A percentile compares a stretch with the other conserved stretches of the same genome.
Evolutionary conservation across 2,113 vertebrate genomes (phyloP).

Genomic region (Colistium nudipinnis): DNA sequence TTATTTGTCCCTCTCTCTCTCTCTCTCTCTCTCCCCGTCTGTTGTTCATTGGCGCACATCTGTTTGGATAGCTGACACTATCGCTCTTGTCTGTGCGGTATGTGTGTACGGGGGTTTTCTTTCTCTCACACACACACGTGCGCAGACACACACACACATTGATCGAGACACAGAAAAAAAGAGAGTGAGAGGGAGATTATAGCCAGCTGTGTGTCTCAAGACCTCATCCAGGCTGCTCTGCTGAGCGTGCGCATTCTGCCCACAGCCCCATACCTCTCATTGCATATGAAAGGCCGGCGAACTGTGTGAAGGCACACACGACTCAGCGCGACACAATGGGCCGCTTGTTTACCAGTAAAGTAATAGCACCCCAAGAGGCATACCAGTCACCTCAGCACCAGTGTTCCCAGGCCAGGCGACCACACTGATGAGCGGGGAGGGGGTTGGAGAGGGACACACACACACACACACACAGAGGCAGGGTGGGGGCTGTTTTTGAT

Average conservation of each 20-base stretch:
- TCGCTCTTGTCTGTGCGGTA: constrained; percentile 52
- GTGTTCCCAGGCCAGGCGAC: constrained; percentile 77
- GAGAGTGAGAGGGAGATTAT: constrained; percentile 45
- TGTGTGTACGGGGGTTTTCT: constrained; percentile 63
- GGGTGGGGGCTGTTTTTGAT: constrained; percentile 36
- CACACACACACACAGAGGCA: too few relatives aligned
- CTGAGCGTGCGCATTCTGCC: constrained; percentile 87
- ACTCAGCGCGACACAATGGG: constrained; percentile 78
- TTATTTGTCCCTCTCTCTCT: background rate
- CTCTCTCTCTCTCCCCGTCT: constrained; percentile 20
- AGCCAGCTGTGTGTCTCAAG: constrained; percentile 74
- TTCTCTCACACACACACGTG: constrained; percentile 45
- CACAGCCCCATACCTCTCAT: constrained; percentile 74
- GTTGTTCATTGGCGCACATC: constrained; percentile 46
- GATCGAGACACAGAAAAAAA: background rate
- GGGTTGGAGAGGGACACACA: background rate
- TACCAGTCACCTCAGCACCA: constrained; percentile 79
- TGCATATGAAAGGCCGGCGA: constrained; percentile 78
- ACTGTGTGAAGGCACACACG: constrained; percentile 75
- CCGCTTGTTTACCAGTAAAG: constrained; percentile 84
- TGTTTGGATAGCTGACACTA: constrained; percentile 67
- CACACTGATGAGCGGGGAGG: constrained; percentile 55
- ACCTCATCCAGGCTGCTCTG: constrained; percentile 73
- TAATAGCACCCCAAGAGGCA: constrained; percentile 81
- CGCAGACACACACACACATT: constrained; percentile 27